Base-by-base conservation (phyloP, 2,797 vertebrate genomes). In the Enteromius viviparus region DNA sequence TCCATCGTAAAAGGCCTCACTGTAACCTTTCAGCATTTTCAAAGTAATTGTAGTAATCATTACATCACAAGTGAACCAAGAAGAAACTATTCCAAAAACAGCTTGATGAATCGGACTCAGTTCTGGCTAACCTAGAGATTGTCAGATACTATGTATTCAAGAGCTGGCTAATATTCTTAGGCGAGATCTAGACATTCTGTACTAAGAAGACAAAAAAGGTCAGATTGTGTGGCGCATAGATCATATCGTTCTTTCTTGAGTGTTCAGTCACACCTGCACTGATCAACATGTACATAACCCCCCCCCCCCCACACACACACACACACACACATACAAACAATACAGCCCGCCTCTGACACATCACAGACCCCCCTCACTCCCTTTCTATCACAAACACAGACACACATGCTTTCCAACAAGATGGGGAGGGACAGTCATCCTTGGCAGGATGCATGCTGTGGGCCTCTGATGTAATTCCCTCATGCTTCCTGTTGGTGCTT, bases 101-200 rank as follows among this genome's bases (percentile, higher is more conserved):
- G 15, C 66, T 6, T 60, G 21, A 65, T 23, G 32, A 76, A 51
- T 5, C 62, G 17, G 72, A 60, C 49, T 76, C 34, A 76, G 8
- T 45, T 40, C 80, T 37, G 14, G 26, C 69, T 74, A 19, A 32
- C 19, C 17, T 15, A 10, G 19, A n/a, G 47, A 23, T 62, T 15
- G 9, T 29, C 34, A 70, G 47, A 58, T 15, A 32, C 23, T 49
- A 69, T 68, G 55, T 49, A 64, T 62, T 32, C 37, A 60, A 26
- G 51, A 32, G 47, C 26, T 64, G 68, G 45, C 75, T 82, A 19
- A 19, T 23, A 66, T 74, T 74, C 68, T 81, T 14, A 53, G 58
- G 72, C 34, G 29, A 58, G 8, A 65, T 65, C 84, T 75, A 72
- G 68, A 82, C 84, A 75, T 79, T 85, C 76, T 85, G 84, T 85